Evolutionary conservation across 2,797 vertebrate genomes (phyloP).

Genomic region (Ara ararauna): DNA sequence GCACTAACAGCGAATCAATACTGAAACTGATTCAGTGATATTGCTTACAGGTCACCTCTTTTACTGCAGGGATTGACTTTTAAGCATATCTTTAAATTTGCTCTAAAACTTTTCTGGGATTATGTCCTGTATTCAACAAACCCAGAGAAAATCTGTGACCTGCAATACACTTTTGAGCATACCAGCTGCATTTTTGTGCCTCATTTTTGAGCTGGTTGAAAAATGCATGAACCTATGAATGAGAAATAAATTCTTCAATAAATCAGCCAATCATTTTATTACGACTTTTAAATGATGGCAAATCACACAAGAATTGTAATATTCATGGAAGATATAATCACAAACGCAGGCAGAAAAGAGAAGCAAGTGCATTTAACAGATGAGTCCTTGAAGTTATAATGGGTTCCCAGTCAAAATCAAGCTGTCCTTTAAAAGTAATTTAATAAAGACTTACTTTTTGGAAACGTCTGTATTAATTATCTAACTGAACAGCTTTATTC

Average conservation of each 20-base stretch:
- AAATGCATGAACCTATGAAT: constrained; percentile 15
- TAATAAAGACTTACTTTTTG: constrained; percentile 6
- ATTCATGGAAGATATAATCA: neutral
- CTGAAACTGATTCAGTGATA: constrained; percentile 17
- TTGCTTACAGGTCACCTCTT: constrained; percentile 47
- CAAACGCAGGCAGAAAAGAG: neutral
- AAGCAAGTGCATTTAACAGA: neutral
- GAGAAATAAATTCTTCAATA: constrained; percentile 21
- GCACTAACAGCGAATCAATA: constrained; percentile 59
- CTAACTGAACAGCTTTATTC: constrained; percentile 22
- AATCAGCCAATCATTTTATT: constrained; percentile 13
- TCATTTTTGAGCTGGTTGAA: neutral
- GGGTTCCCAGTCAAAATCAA: constrained; percentile 9
- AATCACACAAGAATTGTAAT: neutral
- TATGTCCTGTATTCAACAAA: constrained; percentile 11
- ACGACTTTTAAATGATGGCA: neutral
- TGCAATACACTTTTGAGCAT: constrained; percentile 2
- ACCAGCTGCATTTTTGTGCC: constrained; percentile 14
- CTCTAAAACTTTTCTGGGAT: constrained; percentile 31
- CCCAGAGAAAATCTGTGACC: neutral
- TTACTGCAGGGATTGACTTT: neutral
- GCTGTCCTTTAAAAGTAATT: constrained; percentile 12
- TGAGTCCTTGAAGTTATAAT: neutral
- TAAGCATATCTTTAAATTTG: constrained; percentile 28
- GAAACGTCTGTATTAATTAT: neutral